phyloP scores from a whole-genome alignment of 1,140 invertebrate genomes.

The Apocrypta bakeri region DNA sequence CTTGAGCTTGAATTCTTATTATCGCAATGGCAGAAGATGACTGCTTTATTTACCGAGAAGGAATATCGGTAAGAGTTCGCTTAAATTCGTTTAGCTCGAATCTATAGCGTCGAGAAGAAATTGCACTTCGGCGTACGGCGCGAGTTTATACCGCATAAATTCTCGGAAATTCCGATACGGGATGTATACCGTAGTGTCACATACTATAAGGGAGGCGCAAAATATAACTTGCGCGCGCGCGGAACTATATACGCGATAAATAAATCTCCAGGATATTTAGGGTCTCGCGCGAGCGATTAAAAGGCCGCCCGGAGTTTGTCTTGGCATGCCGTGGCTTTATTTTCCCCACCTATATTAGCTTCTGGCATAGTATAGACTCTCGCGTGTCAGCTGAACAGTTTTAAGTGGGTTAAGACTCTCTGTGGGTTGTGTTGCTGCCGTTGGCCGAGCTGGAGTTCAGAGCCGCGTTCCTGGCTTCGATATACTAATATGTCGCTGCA shows the following conservation, averaged over 20 bases:
- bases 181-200: not conserved
- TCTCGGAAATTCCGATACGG: too few relatives aligned
- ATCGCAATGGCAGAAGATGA: not conserved
- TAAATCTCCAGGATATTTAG: conserved; percentile 54
- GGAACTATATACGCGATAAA: conserved; percentile 42
- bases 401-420: conserved; percentile 41
- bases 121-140: too few relatives aligned
- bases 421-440: not conserved
- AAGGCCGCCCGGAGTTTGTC: conserved; percentile 37
- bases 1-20: conserved; percentile 48
- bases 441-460: not conserved
- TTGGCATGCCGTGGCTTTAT: conserved; percentile 15
- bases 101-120: too few relatives aligned
- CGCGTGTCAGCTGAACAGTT: conserved; percentile 37
- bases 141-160: too few relatives aligned
- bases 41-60: too few relatives aligned
- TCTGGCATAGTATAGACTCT: conserved; percentile 13
- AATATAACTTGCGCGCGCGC: conserved; percentile 36
- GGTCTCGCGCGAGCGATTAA: conserved; percentile 9
- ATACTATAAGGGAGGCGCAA: not conserved
- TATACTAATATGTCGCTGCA: conserved; percentile 27
- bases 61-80: too few relatives aligned
- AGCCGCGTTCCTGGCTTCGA: conserved; percentile 26
- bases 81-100: too few relatives aligned
- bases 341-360: not conserved